Percentiles rank a stretch among this genome's conserved stretches.
These are phyloP conservation scores for Mormyrus proboscirostris DNA, from an alignment of 2,797 vertebrate genomes.

Conservation along the genomic window DNA sequence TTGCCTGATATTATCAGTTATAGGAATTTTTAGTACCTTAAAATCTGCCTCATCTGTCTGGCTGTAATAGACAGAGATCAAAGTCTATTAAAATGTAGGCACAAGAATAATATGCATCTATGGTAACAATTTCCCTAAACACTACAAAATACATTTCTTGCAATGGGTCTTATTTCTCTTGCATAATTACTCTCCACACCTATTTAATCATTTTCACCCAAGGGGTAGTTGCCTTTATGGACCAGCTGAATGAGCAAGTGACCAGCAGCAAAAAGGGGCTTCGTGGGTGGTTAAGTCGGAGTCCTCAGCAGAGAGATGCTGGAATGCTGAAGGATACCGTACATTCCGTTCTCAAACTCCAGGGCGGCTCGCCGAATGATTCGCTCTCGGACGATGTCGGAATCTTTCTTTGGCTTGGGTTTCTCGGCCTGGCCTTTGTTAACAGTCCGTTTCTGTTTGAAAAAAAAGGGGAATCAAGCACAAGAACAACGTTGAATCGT, in stretches of 20 bases:
- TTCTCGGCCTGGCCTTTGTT: constrained; percentile 65
- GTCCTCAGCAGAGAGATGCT: neutral
- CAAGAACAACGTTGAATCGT: neutral
- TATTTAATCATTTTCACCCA: neutral
- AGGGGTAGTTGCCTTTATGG: neutral
- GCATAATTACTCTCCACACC: neutral
- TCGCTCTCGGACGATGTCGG: constrained; percentile 80
- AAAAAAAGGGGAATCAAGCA: neutral
- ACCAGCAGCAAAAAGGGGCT: neutral
- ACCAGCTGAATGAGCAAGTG: neutral
- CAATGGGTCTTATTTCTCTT: neutral
- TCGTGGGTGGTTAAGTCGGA: too few relatives aligned
- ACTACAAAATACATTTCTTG: neutral
- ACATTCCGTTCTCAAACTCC: constrained; percentile 97
- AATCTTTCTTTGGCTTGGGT: constrained; percentile 71
- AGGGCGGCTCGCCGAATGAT: constrained; percentile 92
- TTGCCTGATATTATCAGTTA: neutral
- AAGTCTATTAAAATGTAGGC: neutral
- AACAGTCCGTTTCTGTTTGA: constrained; percentile 73
- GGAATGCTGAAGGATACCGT: constrained; percentile 78
- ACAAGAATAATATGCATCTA: neutral
- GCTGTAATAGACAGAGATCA: neutral
- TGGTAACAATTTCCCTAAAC: neutral
- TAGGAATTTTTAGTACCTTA: neutral
- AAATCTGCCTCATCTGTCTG: neutral